A percentile compares a stretch with the other conserved stretches of the same genome.
Conservation (phyloP, 2,113 vertebrate species). For the Coregonus clupeaformis region DNA sequence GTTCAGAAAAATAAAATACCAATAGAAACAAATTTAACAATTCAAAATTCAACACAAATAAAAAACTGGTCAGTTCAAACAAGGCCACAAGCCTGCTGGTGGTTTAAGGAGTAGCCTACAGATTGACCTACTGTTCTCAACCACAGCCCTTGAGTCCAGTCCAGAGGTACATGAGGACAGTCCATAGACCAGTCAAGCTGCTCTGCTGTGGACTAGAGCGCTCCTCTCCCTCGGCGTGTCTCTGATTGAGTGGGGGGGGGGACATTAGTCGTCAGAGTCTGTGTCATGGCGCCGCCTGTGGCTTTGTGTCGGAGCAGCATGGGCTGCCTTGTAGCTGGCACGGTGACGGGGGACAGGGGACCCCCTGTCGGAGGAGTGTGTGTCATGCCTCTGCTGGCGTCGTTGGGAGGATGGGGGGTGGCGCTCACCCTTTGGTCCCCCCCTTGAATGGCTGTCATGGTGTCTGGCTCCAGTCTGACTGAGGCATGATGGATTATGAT, state of each 20-base stretch:
- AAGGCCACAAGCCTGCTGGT: constrained; percentile 21
- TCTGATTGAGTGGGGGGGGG: constrained; percentile 39
- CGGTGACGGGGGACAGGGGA: constrained; percentile 56
- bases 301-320: constrained; percentile 55
- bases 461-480: constrained; percentile 75
- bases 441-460: constrained; percentile 71
- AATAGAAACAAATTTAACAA: neutral
- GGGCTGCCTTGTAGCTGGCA: constrained; percentile 51
- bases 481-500: constrained; percentile 76
- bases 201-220: constrained; percentile 18
- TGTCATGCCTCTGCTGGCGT: constrained; percentile 58
- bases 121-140: neutral
- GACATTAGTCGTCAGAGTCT: constrained; percentile 73
- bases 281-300: constrained; percentile 75
- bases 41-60: neutral
- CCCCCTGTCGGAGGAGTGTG: constrained; percentile 59
- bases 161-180: constrained; percentile 34
- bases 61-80: neutral
- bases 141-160: constrained; percentile 12
- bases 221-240: constrained; percentile 28
- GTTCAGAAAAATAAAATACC: constrained; percentile 2
- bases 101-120: neutral
- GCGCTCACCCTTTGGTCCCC: constrained; percentile 60
- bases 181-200: constrained; percentile 35
- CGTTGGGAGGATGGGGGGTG: constrained; percentile 48